A percentile compares a stretch with the other conserved stretches of the same genome.
These are phyloP conservation scores for Drosophila arawakana DNA, from an alignment of 1,140 invertebrate species.

Conservation along the genomic window DNA sequence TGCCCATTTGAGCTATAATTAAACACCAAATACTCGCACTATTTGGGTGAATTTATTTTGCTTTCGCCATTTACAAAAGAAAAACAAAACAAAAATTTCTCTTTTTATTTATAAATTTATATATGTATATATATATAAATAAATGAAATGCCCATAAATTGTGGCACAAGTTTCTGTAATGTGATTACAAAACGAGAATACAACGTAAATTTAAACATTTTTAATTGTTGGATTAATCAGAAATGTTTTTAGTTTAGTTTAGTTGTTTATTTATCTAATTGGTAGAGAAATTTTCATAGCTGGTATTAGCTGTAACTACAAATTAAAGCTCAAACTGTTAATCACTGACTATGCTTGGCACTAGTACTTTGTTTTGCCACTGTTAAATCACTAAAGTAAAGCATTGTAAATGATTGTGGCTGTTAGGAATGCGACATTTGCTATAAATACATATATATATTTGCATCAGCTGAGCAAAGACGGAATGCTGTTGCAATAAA, in stretches of 20 bases:
- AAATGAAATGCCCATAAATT: slow-evolving; percentile 31
- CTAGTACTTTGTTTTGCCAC: neutral
- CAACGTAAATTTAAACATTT: slow-evolving; percentile 1
- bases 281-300: no score
- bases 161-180: slow-evolving; percentile 19
- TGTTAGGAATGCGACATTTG: neutral
- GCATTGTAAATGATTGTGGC: neutral
- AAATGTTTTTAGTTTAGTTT: no score
- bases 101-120: no score
- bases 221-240: slow-evolving; percentile 6
- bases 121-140: neutral
- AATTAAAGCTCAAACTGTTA: slow-evolving; percentile 7
- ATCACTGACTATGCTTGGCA: slow-evolving; percentile 15
- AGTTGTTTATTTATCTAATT: neutral
- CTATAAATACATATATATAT: neutral
- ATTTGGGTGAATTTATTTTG: slow-evolving; percentile 22
- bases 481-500: slow-evolving; percentile 25
- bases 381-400: neutral
- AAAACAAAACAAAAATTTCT: slow-evolving; percentile 2
- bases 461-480: slow-evolving; percentile 42
- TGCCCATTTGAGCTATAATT: slow-evolving; percentile 49
- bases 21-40: slow-evolving; percentile 36
- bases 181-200: slow-evolving; percentile 8
- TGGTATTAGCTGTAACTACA: no score
- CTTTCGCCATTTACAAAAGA: slow-evolving; percentile 24